A percentile compares a stretch with the other conserved stretches of the same genome.
Conservation (phyloP, 2,888 invertebrate genomes). For the Bombylius discolor region DNA sequence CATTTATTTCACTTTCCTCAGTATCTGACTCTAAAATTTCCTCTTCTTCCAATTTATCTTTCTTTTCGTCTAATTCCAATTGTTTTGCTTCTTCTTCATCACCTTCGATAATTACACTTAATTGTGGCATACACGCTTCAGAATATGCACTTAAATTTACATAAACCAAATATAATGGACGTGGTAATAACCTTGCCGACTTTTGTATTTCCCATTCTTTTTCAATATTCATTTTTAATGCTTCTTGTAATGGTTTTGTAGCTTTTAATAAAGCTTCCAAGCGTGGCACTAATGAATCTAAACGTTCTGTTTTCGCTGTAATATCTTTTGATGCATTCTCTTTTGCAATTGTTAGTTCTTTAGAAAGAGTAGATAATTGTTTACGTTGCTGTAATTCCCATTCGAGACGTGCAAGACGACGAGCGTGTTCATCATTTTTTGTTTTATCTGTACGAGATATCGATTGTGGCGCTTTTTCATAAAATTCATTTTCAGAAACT, state of each 20-base stretch:
- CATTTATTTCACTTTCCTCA: constrained; percentile 41
- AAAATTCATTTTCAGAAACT: constrained; percentile 72
- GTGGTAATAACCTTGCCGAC: constrained; percentile 60
- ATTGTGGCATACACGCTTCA: constrained; percentile 50
- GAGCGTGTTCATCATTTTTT: constrained; percentile 58
- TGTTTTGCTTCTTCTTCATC: constrained; percentile 57
- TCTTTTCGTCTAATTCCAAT: constrained; percentile 40
- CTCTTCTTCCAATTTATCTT: constrained; percentile 40
- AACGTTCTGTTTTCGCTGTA: constrained; percentile 56
- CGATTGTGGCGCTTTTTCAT: constrained; percentile 57
- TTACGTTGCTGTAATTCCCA: constrained; percentile 86
- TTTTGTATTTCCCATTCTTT: constrained; percentile 65
- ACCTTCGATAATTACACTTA: constrained; percentile 45
- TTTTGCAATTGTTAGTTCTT: constrained; percentile 61
- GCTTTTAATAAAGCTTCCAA: constrained; percentile 57
- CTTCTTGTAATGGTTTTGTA: constrained; percentile 80
- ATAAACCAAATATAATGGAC: constrained; percentile 74
- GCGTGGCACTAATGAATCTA: constrained; percentile 72
- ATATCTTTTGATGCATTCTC: constrained; percentile 63
- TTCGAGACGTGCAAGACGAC: constrained; percentile 73
- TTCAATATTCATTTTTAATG: constrained; percentile 67
- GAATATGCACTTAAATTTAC: constrained; percentile 72
- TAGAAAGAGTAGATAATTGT: constrained; percentile 62
- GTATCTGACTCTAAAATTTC: constrained; percentile 54
- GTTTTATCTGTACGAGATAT: constrained; percentile 55